Conservation (phyloP, 2,113 vertebrate genomes). For the Progne subis region DNA sequence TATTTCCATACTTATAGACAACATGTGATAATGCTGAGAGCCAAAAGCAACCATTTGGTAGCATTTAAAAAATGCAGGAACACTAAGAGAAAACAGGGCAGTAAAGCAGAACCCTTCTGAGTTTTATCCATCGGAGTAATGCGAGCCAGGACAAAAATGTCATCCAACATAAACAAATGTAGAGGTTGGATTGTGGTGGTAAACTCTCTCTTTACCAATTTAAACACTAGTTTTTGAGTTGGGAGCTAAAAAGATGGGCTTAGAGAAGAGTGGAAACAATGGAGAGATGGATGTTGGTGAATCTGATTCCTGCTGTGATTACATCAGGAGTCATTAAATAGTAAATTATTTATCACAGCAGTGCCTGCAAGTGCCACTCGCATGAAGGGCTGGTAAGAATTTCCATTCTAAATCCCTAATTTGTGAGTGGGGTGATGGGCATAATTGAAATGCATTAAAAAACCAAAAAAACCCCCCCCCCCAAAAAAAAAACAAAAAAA, state of each 20-base stretch:
- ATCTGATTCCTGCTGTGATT: neutral
- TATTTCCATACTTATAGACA: slow-evolving; percentile 65
- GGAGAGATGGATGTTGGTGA: neutral
- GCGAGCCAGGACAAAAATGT: slow-evolving; percentile 23
- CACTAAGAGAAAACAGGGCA: slow-evolving; percentile 50
- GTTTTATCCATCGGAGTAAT: slow-evolving; percentile 13
- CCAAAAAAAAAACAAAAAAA: neutral
- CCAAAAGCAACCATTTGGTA: slow-evolving; percentile 65
- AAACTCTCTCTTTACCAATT: slow-evolving; percentile 40
- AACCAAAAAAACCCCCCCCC: too few species aligned
- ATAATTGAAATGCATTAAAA: neutral
- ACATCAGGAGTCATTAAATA: neutral
- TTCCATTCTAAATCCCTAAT: slow-evolving; percentile 16
- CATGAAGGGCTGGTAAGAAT: neutral
- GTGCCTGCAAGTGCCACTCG: neutral
- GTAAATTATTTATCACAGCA: slow-evolving; percentile 11
- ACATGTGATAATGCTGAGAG: slow-evolving; percentile 54
- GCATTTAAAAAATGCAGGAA: slow-evolving; percentile 63
- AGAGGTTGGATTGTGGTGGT: slow-evolving; percentile 8
- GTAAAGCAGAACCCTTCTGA: slow-evolving; percentile 45
- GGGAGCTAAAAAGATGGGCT: neutral
- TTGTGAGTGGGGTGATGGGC: neutral
- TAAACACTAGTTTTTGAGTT: neutral
- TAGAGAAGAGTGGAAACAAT: neutral
- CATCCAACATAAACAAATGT: slow-evolving; percentile 42